These are phyloP conservation scores for Rattus rattus DNA, from an alignment of 2,113 vertebrate genomes.

Conservation along the genomic window DNA sequence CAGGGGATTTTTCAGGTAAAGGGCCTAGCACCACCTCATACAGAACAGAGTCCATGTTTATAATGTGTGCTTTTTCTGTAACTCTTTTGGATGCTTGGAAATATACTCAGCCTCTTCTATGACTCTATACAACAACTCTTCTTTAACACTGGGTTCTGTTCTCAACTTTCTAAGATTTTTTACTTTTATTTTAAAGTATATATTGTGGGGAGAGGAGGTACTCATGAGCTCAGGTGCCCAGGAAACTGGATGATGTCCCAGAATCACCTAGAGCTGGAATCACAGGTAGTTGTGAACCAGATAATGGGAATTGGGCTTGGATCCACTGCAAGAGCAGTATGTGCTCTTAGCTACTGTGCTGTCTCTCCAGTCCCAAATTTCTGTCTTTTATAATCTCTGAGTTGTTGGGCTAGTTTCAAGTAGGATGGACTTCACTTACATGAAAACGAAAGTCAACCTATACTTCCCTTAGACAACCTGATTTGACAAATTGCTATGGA, in stretches of 20 bases:
- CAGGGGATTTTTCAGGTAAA: conserved; percentile 68
- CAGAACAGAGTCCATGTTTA: background rate
- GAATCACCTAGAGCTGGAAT: background rate
- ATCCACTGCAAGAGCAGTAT: background rate
- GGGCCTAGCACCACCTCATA: conserved; percentile 38
- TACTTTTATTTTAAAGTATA: background rate
- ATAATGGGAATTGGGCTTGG: background rate
- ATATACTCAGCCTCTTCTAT: background rate
- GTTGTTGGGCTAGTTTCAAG: conserved; percentile 17
- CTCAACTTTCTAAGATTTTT: background rate
- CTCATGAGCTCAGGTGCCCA: background rate
- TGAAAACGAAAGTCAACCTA: background rate
- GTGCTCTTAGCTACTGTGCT: background rate
- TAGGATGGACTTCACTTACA: background rate
- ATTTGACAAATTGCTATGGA: background rate
- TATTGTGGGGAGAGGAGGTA: too few species aligned
- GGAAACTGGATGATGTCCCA: background rate
- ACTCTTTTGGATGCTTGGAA: background rate
- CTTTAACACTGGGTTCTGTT: background rate
- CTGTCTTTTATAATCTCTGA: background rate
- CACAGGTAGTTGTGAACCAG: background rate
- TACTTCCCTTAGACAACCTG: background rate
- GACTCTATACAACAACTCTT: background rate
- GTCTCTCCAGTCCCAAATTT: background rate
- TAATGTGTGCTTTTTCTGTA: background rate